These are phyloP conservation scores for Monodelphis domestica DNA, from an alignment of 2,797 vertebrate species.

Conservation along the genomic window DNA sequence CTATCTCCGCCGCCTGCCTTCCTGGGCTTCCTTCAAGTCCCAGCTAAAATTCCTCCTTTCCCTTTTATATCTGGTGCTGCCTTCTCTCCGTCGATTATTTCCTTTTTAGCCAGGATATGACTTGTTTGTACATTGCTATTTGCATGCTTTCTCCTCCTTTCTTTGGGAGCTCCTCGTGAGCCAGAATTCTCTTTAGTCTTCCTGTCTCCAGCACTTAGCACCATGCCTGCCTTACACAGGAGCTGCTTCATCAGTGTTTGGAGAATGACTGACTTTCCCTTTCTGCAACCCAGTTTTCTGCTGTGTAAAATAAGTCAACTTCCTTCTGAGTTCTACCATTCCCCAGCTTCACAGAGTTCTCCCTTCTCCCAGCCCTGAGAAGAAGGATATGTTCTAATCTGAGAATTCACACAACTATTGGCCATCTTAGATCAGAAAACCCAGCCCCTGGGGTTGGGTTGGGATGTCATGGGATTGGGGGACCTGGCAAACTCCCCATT, in stretches of 20 bases:
- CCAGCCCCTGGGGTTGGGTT: background rate
- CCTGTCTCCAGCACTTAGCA: background rate
- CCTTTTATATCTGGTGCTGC: background rate
- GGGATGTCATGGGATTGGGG: fast-evolving
- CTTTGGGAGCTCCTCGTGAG: background rate
- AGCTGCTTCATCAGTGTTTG: background rate
- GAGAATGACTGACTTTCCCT: background rate
- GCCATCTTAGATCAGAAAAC: background rate
- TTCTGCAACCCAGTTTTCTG: background rate
- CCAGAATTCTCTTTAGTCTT: background rate
- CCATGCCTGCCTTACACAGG: background rate
- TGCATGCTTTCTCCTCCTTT: background rate
- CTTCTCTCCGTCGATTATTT: background rate
- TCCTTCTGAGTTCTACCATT: background rate
- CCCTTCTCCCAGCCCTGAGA: background rate
- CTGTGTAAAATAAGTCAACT: background rate
- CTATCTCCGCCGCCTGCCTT: background rate
- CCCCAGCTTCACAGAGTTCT: background rate
- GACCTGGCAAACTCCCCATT: background rate
- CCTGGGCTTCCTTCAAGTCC: background rate
- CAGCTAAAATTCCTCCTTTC: background rate
- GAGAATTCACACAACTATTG: background rate
- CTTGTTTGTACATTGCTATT: background rate
- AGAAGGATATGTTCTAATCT: background rate
- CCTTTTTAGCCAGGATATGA: background rate